Evolutionary conservation across 2,888 invertebrate genomes (phyloP).

Genomic region (Byasa hedistus): DNA sequence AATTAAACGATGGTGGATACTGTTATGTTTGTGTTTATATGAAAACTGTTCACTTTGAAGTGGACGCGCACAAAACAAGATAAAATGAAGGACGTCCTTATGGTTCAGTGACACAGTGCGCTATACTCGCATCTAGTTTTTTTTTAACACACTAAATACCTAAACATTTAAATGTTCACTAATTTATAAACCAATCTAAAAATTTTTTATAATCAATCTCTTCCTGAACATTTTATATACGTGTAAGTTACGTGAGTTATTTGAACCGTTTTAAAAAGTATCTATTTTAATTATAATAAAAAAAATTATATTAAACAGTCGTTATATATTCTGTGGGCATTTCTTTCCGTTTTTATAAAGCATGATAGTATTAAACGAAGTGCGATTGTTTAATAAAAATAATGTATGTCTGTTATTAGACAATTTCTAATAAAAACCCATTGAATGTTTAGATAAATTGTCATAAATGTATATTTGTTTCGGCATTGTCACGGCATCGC

Average conservation of each 20-base stretch:
- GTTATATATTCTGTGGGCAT: too few relatives aligned
- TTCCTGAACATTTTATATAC: too few relatives aligned
- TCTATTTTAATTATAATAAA: too few relatives aligned
- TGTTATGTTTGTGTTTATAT: slow-evolving; percentile 9
- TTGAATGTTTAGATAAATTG: too few relatives aligned
- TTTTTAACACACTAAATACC: slow-evolving; percentile 8
- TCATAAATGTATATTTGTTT: not conserved
- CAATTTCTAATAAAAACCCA: too few relatives aligned
- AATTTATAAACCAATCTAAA: slow-evolving; percentile 14
- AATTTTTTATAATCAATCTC: not conserved
- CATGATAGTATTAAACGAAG: too few relatives aligned
- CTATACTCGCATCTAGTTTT: slow-evolving; percentile 14
- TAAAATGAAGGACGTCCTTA: slow-evolving; percentile 30
- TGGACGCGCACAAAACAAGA: slow-evolving; percentile 28
- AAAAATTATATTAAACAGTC: too few relatives aligned
- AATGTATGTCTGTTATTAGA: too few relatives aligned
- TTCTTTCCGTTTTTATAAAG: too few relatives aligned
- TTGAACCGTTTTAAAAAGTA: too few relatives aligned
- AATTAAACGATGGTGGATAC: slow-evolving; percentile 2
- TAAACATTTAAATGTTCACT: slow-evolving; percentile 18
- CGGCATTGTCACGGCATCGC: not conserved
- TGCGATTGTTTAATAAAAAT: too few relatives aligned
- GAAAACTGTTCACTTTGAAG: slow-evolving; percentile 25
- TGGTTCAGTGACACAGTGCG: slow-evolving; percentile 30
- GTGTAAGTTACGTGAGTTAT: too few relatives aligned